These are phyloP conservation scores for Triops longicaudatus DNA, from an alignment of 1,140 invertebrate species.

Conservation along the genomic window DNA sequence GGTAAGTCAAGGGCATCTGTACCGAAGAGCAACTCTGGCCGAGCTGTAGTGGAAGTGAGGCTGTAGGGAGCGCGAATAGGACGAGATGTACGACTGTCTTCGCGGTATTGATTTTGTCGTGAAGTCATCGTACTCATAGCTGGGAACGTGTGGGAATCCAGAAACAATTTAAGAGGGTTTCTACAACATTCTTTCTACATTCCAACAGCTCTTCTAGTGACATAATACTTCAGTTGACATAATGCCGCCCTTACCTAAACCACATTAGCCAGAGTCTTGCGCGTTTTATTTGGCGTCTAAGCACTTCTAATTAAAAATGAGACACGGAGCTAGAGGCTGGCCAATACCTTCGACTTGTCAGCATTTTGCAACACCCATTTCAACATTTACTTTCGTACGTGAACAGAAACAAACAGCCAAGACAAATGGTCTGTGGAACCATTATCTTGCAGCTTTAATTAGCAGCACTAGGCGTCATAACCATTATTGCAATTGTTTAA, in stretches of 20 bases:
- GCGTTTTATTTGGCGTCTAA: no score
- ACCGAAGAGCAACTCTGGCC: background rate
- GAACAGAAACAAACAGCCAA: no score
- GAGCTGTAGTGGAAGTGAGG: background rate
- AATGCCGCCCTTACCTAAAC: background rate
- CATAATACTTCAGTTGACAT: background rate
- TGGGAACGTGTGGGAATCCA: background rate
- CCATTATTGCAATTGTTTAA: no score
- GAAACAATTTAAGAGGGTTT: background rate
- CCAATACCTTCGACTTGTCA: no score
- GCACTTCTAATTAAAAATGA: no score
- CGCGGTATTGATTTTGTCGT: slow-evolving; percentile 5
- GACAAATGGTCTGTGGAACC: no score
- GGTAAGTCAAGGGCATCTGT: background rate
- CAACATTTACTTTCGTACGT: no score
- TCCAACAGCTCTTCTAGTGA: background rate
- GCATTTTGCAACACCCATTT: no score
- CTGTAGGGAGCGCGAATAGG: background rate
- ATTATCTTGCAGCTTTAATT: no score
- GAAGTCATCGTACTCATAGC: background rate
- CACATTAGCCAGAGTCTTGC: background rate
- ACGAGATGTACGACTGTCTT: slow-evolving; percentile 12
- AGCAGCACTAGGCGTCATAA: no score
- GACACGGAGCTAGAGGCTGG: no score
- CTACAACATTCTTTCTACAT: background rate